These are phyloP conservation scores for Archips crataeganus DNA, from an alignment of 2,888 invertebrate genomes.

Conservation along the genomic window DNA sequence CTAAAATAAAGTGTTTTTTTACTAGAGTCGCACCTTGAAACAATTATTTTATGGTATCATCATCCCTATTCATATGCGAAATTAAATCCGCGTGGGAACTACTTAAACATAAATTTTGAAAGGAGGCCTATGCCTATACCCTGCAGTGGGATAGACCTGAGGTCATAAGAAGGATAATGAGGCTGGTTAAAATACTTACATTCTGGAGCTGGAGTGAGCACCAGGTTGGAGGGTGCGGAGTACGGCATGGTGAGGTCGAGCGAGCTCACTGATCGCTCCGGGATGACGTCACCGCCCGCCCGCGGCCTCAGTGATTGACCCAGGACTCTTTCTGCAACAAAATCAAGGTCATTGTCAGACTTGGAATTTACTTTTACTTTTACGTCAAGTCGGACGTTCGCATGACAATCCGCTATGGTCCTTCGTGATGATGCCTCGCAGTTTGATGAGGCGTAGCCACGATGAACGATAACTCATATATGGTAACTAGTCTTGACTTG, in stretches of 20 bases:
- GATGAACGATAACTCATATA: no score
- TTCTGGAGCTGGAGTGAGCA: slow-evolving; percentile 81
- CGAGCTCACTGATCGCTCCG: slow-evolving; percentile 72
- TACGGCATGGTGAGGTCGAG: slow-evolving; percentile 75
- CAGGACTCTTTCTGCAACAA: slow-evolving; percentile 74
- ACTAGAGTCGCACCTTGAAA: no score
- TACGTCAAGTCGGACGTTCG: no score
- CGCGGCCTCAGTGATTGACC: slow-evolving; percentile 65
- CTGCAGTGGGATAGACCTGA: neutral
- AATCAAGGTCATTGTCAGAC: slow-evolving; percentile 23
- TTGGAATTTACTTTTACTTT: neutral
- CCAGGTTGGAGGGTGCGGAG: slow-evolving; percentile 76
- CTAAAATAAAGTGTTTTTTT: no score
- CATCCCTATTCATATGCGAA: no score
- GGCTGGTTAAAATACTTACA: slow-evolving; percentile 60
- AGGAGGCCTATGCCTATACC: no score
- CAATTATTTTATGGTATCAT: no score
- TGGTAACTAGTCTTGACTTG: no score
- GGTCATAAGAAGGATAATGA: neutral
- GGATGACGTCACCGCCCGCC: slow-evolving; percentile 78
- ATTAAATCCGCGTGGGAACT: no score
- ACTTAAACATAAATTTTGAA: no score
- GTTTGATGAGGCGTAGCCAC: neutral
- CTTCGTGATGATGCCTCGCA: neutral
- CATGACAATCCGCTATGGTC: neutral